phyloP scores from a whole-genome alignment of 1,140 invertebrate species.

The Zeugodacus cucurbitae region DNA sequence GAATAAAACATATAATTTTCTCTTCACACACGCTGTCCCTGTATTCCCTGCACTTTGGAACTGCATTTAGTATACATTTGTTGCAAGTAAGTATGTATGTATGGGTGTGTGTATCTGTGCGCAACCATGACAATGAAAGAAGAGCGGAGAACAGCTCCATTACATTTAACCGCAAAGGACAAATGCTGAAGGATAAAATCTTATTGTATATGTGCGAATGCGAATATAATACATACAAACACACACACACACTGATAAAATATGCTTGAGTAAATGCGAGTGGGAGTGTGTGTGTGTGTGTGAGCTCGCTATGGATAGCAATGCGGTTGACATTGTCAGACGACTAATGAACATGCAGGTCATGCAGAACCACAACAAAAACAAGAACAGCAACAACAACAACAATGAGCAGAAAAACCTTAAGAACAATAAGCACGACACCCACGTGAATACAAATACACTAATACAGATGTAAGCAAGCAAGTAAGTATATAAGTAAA shows the following conservation, averaged over 20 bases:
- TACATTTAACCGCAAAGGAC: background rate
- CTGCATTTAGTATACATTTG: no score
- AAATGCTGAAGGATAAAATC: background rate
- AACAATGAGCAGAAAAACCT: background rate
- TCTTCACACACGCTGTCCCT: background rate
- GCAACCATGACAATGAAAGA: background rate
- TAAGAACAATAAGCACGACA: background rate
- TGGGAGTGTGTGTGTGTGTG: background rate
- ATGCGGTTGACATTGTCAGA: constrained; percentile 22
- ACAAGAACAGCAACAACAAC: background rate
- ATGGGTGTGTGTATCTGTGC: no score
- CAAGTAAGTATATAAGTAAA: background rate
- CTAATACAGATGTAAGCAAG: background rate
- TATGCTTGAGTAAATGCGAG: background rate
- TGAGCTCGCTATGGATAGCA: background rate
- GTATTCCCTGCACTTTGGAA: background rate
- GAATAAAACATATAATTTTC: background rate
- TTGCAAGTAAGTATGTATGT: no score
- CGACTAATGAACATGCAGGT: constrained; percentile 26
- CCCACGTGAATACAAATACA: background rate
- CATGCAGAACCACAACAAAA: background rate
- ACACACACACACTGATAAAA: background rate
- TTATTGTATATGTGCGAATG: background rate
- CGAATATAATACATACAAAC: background rate
- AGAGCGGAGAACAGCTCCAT: background rate